A percentile compares a stretch with the other conserved stretches of the same genome.
Evolutionary conservation across 35 echinoderm and acorn worm species (phyloP).

Genomic region (Chiridota heheva): DNA sequence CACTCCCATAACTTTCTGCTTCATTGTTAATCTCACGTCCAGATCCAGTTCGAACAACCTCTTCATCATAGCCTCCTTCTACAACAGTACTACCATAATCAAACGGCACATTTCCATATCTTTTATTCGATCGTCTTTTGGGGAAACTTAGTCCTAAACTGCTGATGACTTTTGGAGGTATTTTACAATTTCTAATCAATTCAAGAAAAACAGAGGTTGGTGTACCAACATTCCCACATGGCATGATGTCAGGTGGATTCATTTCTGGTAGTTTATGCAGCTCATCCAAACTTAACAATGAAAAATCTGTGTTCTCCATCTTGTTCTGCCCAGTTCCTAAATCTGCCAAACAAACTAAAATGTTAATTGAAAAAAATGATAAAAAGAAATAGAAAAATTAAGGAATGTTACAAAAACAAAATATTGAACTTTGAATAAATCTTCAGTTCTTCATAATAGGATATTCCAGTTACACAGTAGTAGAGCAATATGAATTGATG

Average conservation of each 20-base stretch:
- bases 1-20: background rate
- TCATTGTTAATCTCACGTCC: constrained; percentile 63
- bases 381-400: background rate
- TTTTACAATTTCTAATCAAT: constrained; percentile 69
- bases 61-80: constrained; percentile 15
- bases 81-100: constrained; percentile 60
- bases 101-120: constrained; percentile 95
- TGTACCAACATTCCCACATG: constrained; percentile 92
- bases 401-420: background rate
- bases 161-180: constrained; percentile 75
- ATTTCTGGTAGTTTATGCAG: constrained; percentile 64
- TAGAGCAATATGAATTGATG: background rate
- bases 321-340: constrained; percentile 12
- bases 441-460: background rate
- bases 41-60: constrained; percentile 50
- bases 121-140: constrained; percentile 65
- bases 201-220: constrained; percentile 74
- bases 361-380: constrained; percentile 14
- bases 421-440: background rate
- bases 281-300: constrained; percentile 37
- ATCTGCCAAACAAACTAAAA: constrained; percentile 16
- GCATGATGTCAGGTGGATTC: constrained; percentile 87
- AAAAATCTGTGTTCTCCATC: constrained; percentile 14
- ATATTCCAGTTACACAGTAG: background rate
- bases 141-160: constrained; percentile 84